phyloP scores from a whole-genome alignment of 2,113 vertebrate genomes.

The Brienomyrus brachyistius region DNA sequence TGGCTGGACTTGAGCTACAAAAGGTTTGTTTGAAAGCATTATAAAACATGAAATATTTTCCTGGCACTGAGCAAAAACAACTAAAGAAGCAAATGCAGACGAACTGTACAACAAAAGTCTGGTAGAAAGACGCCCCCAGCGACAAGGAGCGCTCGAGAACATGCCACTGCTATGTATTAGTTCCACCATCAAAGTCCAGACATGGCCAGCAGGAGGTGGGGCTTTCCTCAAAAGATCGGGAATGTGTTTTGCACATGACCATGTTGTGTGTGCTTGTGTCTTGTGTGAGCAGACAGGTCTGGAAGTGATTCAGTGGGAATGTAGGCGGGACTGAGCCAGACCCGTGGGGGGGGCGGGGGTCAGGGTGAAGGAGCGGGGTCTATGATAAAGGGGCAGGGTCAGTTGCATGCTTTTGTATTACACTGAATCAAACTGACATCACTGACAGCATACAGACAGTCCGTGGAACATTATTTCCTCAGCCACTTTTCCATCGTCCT shows the following conservation, averaged over 20 bases:
- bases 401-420: constrained; percentile 18
- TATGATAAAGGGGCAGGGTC: background rate
- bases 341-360: too few relatives aligned
- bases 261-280: constrained; percentile 16
- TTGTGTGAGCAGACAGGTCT: background rate
- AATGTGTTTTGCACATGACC: background rate
- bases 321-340: background rate
- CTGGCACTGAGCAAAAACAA: constrained; percentile 3
- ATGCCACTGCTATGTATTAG: constrained; percentile 13
- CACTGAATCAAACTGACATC: constrained; percentile 21
- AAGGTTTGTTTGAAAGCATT: constrained; percentile 15
- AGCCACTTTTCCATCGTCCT: background rate
- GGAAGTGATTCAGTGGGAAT: background rate
- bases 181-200: background rate
- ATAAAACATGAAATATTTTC: constrained; percentile 15
- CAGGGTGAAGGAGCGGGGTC: background rate
- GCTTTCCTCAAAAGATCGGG: background rate
- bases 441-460: constrained; percentile 26
- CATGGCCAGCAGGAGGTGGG: background rate
- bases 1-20: background rate
- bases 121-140: background rate
- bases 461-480: background rate
- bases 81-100: constrained; percentile 16
- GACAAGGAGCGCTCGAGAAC: background rate
- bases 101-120: constrained; percentile 17